phyloP scores from a whole-genome alignment of 2,797 vertebrate genomes.

The Coilia nasus region DNA sequence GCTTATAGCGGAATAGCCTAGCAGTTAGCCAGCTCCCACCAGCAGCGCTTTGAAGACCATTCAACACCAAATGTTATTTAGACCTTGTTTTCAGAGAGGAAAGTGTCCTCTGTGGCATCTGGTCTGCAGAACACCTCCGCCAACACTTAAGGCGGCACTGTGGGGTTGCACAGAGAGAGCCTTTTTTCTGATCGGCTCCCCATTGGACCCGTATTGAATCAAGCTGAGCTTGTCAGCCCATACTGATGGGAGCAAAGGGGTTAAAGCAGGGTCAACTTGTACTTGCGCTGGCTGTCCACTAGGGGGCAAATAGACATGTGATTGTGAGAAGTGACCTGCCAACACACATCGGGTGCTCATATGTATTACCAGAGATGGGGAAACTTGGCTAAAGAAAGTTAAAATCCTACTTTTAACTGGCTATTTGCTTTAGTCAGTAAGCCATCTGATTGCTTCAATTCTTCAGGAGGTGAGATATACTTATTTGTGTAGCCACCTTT shows the following conservation, averaged over 20 bases:
- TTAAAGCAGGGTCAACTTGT: slow-evolving; percentile 34
- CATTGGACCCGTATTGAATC: slow-evolving; percentile 18
- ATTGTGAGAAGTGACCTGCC: neutral
- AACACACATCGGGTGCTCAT: neutral
- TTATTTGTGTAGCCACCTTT: no score
- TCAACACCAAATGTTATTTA: neutral
- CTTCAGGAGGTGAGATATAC: no score
- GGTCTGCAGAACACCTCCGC: neutral
- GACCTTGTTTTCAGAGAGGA: neutral
- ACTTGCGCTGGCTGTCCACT: slow-evolving; percentile 38
- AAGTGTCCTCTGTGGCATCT: neutral
- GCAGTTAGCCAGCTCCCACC: neutral
- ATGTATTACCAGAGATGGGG: no score
- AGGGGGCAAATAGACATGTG: slow-evolving; percentile 35
- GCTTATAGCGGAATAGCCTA: neutral
- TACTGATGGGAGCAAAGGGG: neutral
- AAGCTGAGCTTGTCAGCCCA: neutral
- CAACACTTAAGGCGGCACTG: neutral
- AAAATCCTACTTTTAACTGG: no score
- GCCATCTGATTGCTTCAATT: no score
- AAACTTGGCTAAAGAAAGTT: no score
- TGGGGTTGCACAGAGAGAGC: neutral
- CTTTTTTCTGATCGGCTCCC: slow-evolving; percentile 35
- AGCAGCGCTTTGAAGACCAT: slow-evolving; percentile 8
- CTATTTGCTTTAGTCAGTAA: no score